A percentile compares a stretch with the other conserved stretches of the same genome.
phyloP scores from a whole-genome alignment of 2,888 invertebrate genomes.

The Agrotis segetum region DNA sequence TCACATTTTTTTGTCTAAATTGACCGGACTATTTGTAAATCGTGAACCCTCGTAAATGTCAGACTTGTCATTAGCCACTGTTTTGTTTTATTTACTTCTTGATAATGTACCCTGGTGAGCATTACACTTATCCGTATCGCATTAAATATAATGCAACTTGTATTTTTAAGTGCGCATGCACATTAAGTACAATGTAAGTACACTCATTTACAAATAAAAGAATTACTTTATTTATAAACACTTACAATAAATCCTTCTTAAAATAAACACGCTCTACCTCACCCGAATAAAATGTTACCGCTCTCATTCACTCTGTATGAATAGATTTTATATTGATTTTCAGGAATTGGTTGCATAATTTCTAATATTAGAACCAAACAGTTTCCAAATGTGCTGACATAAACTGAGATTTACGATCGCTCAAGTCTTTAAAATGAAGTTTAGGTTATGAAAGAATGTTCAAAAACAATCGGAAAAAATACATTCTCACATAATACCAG shows the following conservation, averaged over 20 bases:
- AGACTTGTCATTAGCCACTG: slow-evolving; percentile 57
- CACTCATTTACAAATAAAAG: slow-evolving; percentile 37
- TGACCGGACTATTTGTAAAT: too few relatives aligned
- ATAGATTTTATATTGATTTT: slow-evolving; percentile 61
- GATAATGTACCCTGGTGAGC: slow-evolving; percentile 46
- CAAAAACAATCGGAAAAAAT: slow-evolving; percentile 80
- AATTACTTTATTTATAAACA: slow-evolving; percentile 36
- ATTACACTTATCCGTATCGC: slow-evolving; percentile 54
- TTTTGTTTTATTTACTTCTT: slow-evolving; percentile 55
- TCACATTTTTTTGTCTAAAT: too few relatives aligned
- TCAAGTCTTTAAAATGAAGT: slow-evolving; percentile 81
- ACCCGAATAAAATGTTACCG: slow-evolving; percentile 39
- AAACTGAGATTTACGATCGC: slow-evolving; percentile 84
- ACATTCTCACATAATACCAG: slow-evolving; percentile 82
- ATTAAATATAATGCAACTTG: slow-evolving; percentile 58
- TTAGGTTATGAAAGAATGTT: slow-evolving; percentile 86
- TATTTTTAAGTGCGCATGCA: slow-evolving; percentile 48
- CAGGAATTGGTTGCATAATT: slow-evolving; percentile 76
- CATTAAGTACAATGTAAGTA: slow-evolving; percentile 43
- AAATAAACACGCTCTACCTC: slow-evolving; percentile 24
- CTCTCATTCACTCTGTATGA: slow-evolving; percentile 39
- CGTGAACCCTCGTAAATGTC: slow-evolving; percentile 74
- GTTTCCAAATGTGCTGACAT: slow-evolving; percentile 83
- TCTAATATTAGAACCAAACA: slow-evolving; percentile 81
- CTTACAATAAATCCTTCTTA: slow-evolving; percentile 14